Evolutionary conservation across 2,797 vertebrate species (phyloP), one percentile per base, ranked within the genome.

Genomic region (Dendrocincla tyrannina): DNA sequence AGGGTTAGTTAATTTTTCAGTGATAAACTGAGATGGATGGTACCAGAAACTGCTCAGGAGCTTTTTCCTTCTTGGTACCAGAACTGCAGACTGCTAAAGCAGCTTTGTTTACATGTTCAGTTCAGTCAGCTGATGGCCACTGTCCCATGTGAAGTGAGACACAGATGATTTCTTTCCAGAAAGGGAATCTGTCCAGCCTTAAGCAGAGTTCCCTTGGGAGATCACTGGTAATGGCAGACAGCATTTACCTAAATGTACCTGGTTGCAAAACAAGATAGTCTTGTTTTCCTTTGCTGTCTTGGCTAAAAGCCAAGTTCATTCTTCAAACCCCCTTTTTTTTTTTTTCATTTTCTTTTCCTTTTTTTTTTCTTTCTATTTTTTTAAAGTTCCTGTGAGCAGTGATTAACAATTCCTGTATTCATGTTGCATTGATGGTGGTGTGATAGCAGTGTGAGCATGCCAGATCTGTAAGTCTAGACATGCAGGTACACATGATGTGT

Each of bases 401-500:
- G 30, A 66, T 90, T 89, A 90, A 82, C 59, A 84, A 67, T 56
- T 78, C 55, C n/a, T 67, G 59, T 46, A 42, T n/a, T 84, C 0
- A 0, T 67, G 68, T 53, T 85, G 88, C 0, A 0, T 44, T 4
- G 37, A 88, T 79, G 95, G 58, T 0, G 0, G 42, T 30, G 37
- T 39, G 91, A 88, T 69, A 96, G 80, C 20, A 3, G 60, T 14
- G 63, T 2, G 7, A 95, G 32, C 30, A 1, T 60, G 85, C 91
- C 94, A 90, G 77, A 37, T 73, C 88, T 85, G 66, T 86, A 59
- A 76, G 90, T 88, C 94, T 58, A 88, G 95, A 93, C 94, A 87
- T 47, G 96, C 77, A 95, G 85, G 85, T 84, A 93, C 85, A 39
- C 73, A 67, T 92, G 86, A 85, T 68, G 75, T 80, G 69, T 69